Percentiles rank a stretch among this genome's conserved stretches.
phyloP scores from a whole-genome alignment of 2,888 invertebrate genomes.

The Tetragonula carbonaria region DNA sequence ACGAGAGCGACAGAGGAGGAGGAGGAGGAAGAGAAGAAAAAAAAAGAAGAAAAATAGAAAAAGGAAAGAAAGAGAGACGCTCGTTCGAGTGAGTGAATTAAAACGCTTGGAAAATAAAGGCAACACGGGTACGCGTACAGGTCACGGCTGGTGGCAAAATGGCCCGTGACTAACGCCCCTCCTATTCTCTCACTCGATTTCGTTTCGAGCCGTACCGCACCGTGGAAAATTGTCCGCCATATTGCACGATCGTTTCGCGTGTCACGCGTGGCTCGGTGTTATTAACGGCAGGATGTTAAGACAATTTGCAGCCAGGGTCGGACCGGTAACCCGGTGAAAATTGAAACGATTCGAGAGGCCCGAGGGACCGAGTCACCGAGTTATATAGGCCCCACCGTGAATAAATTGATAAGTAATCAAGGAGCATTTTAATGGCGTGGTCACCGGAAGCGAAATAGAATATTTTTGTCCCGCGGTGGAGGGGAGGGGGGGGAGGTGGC shows the following conservation, averaged over 20 bases:
- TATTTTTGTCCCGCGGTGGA: constrained; percentile 36
- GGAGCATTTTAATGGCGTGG: constrained; percentile 32
- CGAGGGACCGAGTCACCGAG: not conserved
- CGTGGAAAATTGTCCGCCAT: constrained; percentile 77
- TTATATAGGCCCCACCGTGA: not conserved
- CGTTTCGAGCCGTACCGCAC: constrained; percentile 21
- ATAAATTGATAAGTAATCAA: constrained; percentile 46
- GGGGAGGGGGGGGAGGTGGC: too few relatives aligned
- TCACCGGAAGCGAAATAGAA: constrained; percentile 42
- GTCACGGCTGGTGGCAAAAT: constrained; percentile 84
- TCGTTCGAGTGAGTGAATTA: constrained; percentile 58
- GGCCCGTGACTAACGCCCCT: constrained; percentile 82
- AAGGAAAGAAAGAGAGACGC: not conserved
- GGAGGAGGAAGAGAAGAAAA: too few relatives aligned
- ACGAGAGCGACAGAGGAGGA: not conserved
- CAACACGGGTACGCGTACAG: constrained; percentile 67
- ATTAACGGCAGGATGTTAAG: constrained; percentile 75
- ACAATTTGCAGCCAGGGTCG: constrained; percentile 31
- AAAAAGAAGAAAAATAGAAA: not conserved
- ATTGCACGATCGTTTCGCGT: constrained; percentile 74
- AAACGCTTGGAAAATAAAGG: constrained; percentile 71
- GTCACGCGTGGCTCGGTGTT: constrained; percentile 63
- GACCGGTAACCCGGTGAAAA: constrained; percentile 46
- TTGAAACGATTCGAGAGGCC: constrained; percentile 41
- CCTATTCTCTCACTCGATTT: constrained; percentile 42